Evolutionary conservation across 2,797 vertebrate species (phyloP), one percentile per base, ranked within the genome.

Genomic region (Dicrostonyx torquatus): DNA sequence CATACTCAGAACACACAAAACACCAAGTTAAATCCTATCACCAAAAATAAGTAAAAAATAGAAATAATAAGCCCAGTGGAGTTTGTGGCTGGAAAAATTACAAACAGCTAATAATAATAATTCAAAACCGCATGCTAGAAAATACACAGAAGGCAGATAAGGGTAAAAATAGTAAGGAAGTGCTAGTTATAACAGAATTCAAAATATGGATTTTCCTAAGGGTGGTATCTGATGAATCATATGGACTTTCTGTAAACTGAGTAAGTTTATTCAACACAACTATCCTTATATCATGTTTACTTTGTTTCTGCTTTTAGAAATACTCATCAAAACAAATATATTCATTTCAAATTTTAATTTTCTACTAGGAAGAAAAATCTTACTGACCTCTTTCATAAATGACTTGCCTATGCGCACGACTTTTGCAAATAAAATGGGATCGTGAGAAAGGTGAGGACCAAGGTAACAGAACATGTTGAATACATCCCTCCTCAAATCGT

Each of bases 351-450:
- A 95, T 89, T 68, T 85, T 85, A 89, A 48, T 79, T 86, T 91
- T 90, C 84, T 83, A n/a, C 37, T 66, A 78, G 8, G 58, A 97
- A 97, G 43, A 94, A 95, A 94, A 95, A 62, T 82, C 78, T 97
- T 87, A 98, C 98, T 96, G 97, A 99, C 99, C 99, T 99, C 99
- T 97, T 99, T 99, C 99, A 99, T 99, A 97, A 99, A 99, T 26
- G 98, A 99, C 97, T 99, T 99, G 95, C 99, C 99, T 93, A 99
- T 98, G 37, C 99, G 99, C 64, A 99, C 99, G 24, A 99, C 98
- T 98, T 99, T 99, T 37, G 99, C 99, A 15, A 99, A 99, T 89
- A 99, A 99, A 97, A 99, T 99, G 50, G 99, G 98, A 96, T 99
- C 99, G 0, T 99, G 99, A 84, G 99, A 99, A 76, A 99, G 99